Conservation (phyloP, 1,140 invertebrate genomes). For the Mactra quadrangularis region DNA sequence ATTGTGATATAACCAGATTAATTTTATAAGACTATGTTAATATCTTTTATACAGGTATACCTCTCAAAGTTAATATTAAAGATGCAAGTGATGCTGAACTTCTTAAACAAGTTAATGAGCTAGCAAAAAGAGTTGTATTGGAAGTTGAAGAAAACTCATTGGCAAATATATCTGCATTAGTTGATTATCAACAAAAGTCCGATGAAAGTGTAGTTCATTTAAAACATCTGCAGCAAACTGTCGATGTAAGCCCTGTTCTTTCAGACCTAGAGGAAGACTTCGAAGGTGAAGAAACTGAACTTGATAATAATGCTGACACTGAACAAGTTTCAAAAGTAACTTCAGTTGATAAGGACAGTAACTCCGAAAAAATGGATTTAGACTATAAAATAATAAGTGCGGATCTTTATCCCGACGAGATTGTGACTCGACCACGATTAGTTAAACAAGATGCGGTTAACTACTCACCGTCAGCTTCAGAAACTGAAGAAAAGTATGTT, state of each 20-base stretch:
- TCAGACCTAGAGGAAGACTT: constrained; percentile 26
- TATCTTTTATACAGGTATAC: constrained; percentile 2
- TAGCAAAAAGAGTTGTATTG: constrained; percentile 35
- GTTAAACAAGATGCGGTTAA: background rate
- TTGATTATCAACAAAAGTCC: constrained; percentile 17
- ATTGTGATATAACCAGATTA: no score
- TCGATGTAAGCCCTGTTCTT: background rate
- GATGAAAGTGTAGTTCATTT: constrained; percentile 7
- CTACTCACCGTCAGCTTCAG: background rate
- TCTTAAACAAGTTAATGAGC: constrained; percentile 4
- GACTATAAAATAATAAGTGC: no score
- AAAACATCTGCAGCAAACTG: constrained; percentile 53
- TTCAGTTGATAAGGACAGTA: no score
- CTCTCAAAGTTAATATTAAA: constrained; percentile 16
- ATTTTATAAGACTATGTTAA: no score
- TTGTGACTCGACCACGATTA: background rate
- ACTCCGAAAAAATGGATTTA: no score
- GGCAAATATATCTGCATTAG: constrained; percentile 34
- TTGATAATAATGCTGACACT: background rate
- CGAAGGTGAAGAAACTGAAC: constrained; percentile 31
- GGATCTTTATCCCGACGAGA: no score
- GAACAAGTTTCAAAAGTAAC: no score
- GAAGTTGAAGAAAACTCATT: constrained; percentile 20
- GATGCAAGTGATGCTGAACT: constrained; percentile 31
- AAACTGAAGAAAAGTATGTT: background rate